Evolutionary conservation across 2,888 invertebrate genomes (phyloP), one percentile per base, ranked within the genome.

Genomic region (Meiosimyza platycephala): DNA sequence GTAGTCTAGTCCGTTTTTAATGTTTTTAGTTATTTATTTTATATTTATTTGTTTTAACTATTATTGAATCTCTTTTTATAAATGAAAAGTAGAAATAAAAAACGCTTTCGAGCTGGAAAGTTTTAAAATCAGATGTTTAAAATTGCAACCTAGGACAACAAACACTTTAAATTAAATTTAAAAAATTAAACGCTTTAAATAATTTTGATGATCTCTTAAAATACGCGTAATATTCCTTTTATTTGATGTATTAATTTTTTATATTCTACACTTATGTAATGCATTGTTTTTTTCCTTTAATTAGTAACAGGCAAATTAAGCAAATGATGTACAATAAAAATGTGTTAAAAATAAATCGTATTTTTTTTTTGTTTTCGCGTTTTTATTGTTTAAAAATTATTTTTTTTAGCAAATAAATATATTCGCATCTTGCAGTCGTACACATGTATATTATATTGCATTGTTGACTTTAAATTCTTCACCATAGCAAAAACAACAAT

Each of bases 401-500:
- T 12, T 13, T 54, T 16, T 16, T 47, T 47, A 55, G 51, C 64
- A 50, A 40, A 62, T 62, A 5, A n/a, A 63, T 18, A 62, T 54
- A 62, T 54, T 54, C 55, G 13, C 54, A 16, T 57, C 48, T 67
- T 48, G 67, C 67, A 57, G 54, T 67, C 67, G 47, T 48, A 7
- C 55, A 47, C 9, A 28, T 28, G 28, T 28, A 28, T 28, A 28
- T 28, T 28, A 28, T 28, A 12, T 69, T 13, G 6, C 55, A 16
- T 67, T 57, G 6, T 12, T 15, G 57, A 6, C 12, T 16, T 33
- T 54, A 51, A 63, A 11, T 28, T 28, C 47, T 69, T 28, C 33
- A 22, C 22, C 47, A 40, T 15, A 55, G n/a, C n/a, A 33, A 52
- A 1, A 62, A 52, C 13, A 18, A 22, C 60, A 74, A 81, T 87